Conservation (phyloP, 2,113 vertebrate genomes). For the Colius striatus region DNA sequence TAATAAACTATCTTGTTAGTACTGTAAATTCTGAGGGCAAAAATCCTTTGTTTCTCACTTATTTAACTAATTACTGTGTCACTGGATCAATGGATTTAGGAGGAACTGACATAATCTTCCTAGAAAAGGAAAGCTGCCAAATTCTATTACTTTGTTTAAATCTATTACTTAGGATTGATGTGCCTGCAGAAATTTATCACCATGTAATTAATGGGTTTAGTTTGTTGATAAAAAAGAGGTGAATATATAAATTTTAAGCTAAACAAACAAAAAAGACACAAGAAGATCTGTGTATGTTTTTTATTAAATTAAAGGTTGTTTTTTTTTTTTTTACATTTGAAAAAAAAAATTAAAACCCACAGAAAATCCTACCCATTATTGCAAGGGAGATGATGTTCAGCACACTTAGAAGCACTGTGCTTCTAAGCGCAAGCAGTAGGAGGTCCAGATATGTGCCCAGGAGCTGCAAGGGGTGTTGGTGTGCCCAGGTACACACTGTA, state of each 20-base stretch:
- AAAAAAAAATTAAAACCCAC: background rate
- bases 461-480: background rate
- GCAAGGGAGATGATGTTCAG: background rate
- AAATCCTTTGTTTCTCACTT: slow-evolving; percentile 60
- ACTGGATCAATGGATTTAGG: slow-evolving; percentile 23
- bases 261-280: background rate
- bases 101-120: background rate
- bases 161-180: background rate
- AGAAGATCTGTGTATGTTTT: background rate
- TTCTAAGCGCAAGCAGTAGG: background rate
- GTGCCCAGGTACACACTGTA: accelerated
- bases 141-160: slow-evolving; percentile 22
- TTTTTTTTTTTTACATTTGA: background rate
- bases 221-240: background rate
- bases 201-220: slow-evolving; percentile 7
- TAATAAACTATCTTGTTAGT: slow-evolving; percentile 39
- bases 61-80: slow-evolving; percentile 55
- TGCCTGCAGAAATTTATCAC: background rate
- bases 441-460: accelerated
- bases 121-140: slow-evolving; percentile 22
- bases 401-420: background rate
- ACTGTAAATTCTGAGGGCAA: slow-evolving; percentile 22
- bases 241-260: background rate
- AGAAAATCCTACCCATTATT: background rate
- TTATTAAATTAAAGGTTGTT: background rate